Evolutionary conservation across 2,797 vertebrate genomes (phyloP), one percentile per base, ranked within the genome.

Genomic region (Urosaurus nigricauda): DNA sequence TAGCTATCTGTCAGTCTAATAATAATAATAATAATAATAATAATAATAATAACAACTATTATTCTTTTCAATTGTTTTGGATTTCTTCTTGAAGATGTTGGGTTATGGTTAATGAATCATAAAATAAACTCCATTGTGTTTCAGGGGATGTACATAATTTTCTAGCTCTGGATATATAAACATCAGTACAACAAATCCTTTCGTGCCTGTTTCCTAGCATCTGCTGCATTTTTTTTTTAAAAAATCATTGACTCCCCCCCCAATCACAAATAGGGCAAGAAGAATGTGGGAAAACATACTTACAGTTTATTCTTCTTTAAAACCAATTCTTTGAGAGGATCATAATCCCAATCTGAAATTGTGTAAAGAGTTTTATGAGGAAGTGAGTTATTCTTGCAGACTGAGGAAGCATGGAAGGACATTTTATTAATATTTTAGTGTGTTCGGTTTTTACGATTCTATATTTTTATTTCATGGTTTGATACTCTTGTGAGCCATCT

Each of bases 401-500:
- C 21, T 26, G 24, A 35, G 13, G 19, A 21, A 37, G 21, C 4
- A 26, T 63, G 37, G 79, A 6, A 58, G 37, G 35, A 35, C 14
- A 21, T 63, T 82, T 40, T 63, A 82, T 63, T 63, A 63, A 40
- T 82, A 82, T 82, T 82, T 82, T 29, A 82, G 79, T 63, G 79
- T 63, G 79, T 6, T 60, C 43, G 19, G n/a, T 53, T 82, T 40
- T 40, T 82, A 60, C 40, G 37, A 58, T 16, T 63, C 35, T 29
- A 29, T 29, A 63, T 63, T 37, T 81, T 40, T 82, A 65, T 82
- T 43, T 68, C 71, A 29, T 82, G 60, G 24, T 63, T 60, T 63
- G 21, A 43, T 82, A 82, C 26, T 40, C 37, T 65, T 63, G 79
- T 82, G 60, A 82, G 13, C 79, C 79, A 40, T 40, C 35, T 63